Percentiles rank a stretch among this genome's conserved stretches.
phyloP scores from a whole-genome alignment of 2,888 invertebrate species.

The Willowsia nigromaculata region DNA sequence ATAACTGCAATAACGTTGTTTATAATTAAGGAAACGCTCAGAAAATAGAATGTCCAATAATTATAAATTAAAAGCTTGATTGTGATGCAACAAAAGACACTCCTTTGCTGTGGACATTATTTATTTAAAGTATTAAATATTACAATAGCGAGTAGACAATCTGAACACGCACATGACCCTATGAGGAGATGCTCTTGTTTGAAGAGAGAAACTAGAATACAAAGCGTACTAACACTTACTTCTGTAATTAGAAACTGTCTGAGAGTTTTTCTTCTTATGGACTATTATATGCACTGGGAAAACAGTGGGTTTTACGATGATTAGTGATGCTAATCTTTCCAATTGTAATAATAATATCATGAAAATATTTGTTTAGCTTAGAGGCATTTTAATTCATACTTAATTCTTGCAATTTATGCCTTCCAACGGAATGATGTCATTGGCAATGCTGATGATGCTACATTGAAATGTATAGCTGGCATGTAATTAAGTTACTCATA shows the following conservation, averaged over 20 bases:
- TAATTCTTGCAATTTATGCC: not conserved
- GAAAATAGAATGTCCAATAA: not conserved
- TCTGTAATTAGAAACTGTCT: not conserved
- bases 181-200: not conserved
- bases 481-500: not conserved
- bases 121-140: not conserved
- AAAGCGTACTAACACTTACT: not conserved
- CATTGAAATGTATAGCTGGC: not conserved
- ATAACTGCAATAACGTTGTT: not conserved
- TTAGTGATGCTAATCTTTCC: not conserved
- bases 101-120: not conserved
- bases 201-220: not conserved
- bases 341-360: no score
- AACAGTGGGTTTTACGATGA: not conserved
- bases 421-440: not conserved
- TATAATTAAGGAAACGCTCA: slow-evolving; percentile 9
- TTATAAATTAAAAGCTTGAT: slow-evolving; percentile 7
- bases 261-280: not conserved
- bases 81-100: not conserved
- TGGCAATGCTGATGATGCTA: not conserved
- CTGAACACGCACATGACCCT: not conserved
- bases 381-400: slow-evolving; percentile 8
- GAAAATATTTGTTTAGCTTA: not conserved
- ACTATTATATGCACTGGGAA: not conserved
- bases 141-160: not conserved